Conservation (phyloP, 2,113 vertebrate genomes). For the Apodemus sylvaticus region DNA sequence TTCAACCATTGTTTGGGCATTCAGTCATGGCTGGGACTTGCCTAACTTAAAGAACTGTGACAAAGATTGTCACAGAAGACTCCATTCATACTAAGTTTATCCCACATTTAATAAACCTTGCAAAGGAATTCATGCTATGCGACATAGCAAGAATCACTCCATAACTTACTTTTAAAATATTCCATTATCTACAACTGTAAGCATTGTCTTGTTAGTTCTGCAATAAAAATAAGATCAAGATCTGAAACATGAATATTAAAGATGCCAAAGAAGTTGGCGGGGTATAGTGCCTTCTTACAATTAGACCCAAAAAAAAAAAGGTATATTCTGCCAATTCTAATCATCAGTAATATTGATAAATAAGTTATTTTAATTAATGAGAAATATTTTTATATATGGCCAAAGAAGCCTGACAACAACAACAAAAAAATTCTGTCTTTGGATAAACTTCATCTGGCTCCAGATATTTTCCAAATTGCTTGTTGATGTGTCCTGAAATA, state of each 20-base stretch:
- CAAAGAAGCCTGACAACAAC: not conserved
- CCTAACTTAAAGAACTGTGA: not conserved
- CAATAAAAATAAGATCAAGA: constrained; percentile 53
- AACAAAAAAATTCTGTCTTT: not conserved
- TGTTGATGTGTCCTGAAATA: constrained; percentile 26
- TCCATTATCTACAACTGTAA: not conserved
- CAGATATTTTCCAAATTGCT: constrained; percentile 37
- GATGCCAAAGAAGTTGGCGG: not conserved
- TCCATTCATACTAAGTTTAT: constrained; percentile 9
- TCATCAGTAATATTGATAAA: constrained; percentile 52
- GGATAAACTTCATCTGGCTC: constrained; percentile 44
- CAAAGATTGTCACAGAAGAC: constrained; percentile 12
- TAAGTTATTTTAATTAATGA: constrained; percentile 50
- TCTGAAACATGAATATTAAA: constrained; percentile 19
- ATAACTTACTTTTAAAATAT: constrained; percentile 37
- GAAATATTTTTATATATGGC: not conserved
- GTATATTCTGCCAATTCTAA: constrained; percentile 28
- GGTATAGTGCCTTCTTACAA: not conserved
- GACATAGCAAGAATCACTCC: constrained; percentile 32
- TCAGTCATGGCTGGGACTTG: not conserved
- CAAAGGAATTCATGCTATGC: not conserved
- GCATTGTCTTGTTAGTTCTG: constrained; percentile 33
- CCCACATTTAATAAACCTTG: not conserved
- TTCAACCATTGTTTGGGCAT: not conserved
- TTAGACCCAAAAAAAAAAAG: not conserved